These are phyloP conservation scores for Chironomus tentans DNA, from an alignment of 2,888 invertebrate genomes.

Conservation along the genomic window DNA sequence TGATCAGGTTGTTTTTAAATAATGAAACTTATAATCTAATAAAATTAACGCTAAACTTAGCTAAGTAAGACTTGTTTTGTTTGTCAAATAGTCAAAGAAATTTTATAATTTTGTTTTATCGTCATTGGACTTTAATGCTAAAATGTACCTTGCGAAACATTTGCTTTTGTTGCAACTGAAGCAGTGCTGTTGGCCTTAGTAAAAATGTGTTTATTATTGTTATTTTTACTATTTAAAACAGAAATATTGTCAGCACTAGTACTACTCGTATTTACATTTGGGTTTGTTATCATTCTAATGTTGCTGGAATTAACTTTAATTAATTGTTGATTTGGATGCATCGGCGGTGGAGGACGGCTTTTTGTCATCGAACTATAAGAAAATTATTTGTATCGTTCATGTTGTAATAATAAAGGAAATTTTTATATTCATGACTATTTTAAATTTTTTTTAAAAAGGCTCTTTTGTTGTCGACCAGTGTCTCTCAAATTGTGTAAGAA, in stretches of 20 bases:
- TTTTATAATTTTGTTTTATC: neutral
- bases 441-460: neutral
- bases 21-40: too few species aligned
- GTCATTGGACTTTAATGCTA: neutral
- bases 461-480: too few species aligned
- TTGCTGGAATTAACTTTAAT: neutral
- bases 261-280: neutral
- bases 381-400: neutral
- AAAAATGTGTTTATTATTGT: neutral
- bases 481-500: too few species aligned
- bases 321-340: neutral
- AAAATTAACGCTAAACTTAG: too few species aligned
- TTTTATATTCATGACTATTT: neutral
- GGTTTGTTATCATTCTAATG: neutral
- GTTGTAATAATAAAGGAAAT: neutral
- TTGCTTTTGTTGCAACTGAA: neutral
- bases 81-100: too few species aligned
- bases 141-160: slow-evolving; percentile 1
- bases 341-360: neutral
- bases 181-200: neutral
- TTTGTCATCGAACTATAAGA: neutral
- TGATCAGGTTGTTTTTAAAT: too few species aligned
- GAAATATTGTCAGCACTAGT: neutral
- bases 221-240: neutral
- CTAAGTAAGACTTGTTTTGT: too few species aligned